Evolutionary conservation across 2,888 invertebrate genomes (phyloP), one percentile per base, ranked within the genome.

Genomic region (Eurytoma californica): DNA sequence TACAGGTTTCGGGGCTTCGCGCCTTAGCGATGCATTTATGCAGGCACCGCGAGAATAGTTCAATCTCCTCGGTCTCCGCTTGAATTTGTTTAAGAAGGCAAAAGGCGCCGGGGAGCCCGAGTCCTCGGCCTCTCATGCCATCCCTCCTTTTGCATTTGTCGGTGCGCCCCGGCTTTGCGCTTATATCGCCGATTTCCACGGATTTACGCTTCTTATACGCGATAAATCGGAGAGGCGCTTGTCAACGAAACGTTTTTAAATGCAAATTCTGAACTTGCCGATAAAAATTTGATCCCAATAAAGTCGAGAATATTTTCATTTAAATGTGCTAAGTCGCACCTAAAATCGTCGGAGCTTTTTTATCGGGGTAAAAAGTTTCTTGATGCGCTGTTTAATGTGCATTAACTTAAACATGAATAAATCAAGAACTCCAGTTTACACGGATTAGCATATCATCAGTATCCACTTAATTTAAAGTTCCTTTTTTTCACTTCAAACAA

Each of bases 11-110:
- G 3, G 1, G 13, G 4, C n/a, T 20, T 14, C 13, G 18, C 20
- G 20, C 13, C 68, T 63, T 61, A 24, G 61, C 61, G 55, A 76
- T 76, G 53, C 69, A 76, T 76, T 76, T 76, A 69, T 76, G 61
- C 61, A 16, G 60, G 28, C 18, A 47, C 66, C 20, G 14, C 57
- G 18, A 66, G 58, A 67, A 58, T 60, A 60, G 67, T 67, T 74
- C 67, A 49, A 58, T 74, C 67, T 67, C 67, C 66, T 20, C 20
- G 14, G 47, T 58, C 28, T 39, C 7, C 20, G 13, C 30, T 20
- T 24, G 60, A 28, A 18, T 60, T 24, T 60, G 60, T 58, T 20
- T 13, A 13, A n/a, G 24, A 24, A 20, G 9, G 20, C 24, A 28
- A 24, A 20, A 24, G 58, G 28, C 18, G 20, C 18, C 5, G n/a